Base-by-base conservation (phyloP, 2,113 vertebrate species). In the Cyanoramphus novaezelandiae region DNA sequence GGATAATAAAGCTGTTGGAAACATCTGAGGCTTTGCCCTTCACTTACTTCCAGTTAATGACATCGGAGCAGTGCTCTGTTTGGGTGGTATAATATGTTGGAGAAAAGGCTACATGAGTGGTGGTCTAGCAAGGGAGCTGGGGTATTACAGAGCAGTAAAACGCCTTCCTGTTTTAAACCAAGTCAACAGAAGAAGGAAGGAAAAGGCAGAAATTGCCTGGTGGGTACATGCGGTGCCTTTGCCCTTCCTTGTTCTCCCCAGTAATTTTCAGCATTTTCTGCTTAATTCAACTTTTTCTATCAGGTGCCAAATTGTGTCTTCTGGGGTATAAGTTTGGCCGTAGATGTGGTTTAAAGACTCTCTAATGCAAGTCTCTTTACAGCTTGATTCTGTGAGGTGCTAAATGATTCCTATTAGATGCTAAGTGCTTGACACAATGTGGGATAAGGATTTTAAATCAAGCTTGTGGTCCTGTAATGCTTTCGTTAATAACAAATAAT, bases 41-140 rank as follows among this genome's bases (percentile, higher is more conserved):
- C 11, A 0, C 46, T 74, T 82, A 33, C 15, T 75, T 77, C 55
- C n/a, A 19, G 14, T 72, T 44, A 5, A 11, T 59, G 13, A 18
- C 4, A 1, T 41, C 15, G 13, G 16, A 5, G 2, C 64, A n/a
- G 77, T 19, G 14, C 23, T 88, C 7, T n/a, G 1, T 69, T 83
- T 62, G 11, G 46, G 70, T 71, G 62, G 33, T 76, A n/a, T 76
- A 39, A 10, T 39, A 6, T 4, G 1, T 9, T 88, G 46, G 41
- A 31, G 53, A 49, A 74, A 82, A 50, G 24, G n/a, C 28, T 72
- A 1, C 0, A 0, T 19, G 43, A 80, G 24, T 41, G 23, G 24
- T 65, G 41, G 13, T 76, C 79, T 65, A 62, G 53, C 39, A 69
- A 29, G 71, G 44, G 41, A 92, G 29, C 17, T 24, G 44, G 14